Base-by-base conservation (phyloP, 2,113 vertebrate species). In the Toxotes chatareus region DNA sequence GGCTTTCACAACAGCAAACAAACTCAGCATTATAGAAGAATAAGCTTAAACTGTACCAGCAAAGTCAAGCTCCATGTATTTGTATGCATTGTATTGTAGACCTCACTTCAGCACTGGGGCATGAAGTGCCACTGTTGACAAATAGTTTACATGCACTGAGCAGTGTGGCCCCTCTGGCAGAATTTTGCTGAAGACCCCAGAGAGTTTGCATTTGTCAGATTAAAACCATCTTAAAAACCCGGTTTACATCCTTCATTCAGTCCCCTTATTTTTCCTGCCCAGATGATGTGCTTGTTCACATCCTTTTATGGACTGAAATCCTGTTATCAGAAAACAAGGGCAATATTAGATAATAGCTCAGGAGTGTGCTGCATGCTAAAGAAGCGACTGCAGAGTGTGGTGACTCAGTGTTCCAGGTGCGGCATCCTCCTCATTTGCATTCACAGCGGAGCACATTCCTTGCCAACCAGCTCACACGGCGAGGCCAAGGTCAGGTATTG, bases 401-500 rank as follows among this genome's bases (percentile, higher is more conserved):
- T 75, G 81, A 80, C 68, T 86, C 84, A 51, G 66, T 78, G 83
- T 83, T 89, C 80, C 85, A 65, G 75, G 57, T 85, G 64, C 40
- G 34, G 73, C 67, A 32, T 69, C 44, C 73, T 66, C 69, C 69
- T 86, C 73, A 91, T 93, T 91, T 89, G 84, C 84, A 94, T 94
- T 93, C 91, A 88, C 70, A 31, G 77, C n/a, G 70, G 68, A 80
- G 63, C 60, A 8, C 64, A 71, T 72, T 82, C 59, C 57, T 79
- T 66, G 64, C 79, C 80, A 83, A 86, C 80, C 76, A 42, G 53
- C 86, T 87, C 86, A 73, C 80, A 84, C 56, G 38, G 62, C 8
- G 27, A 84, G 91, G 83, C 89, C 91, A 93, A 93, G 93, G 92
- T 92, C 90, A 84, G 83, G 86, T 59, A 73, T 90, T 86, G 89